Evolutionary conservation across 1,140 invertebrate species (phyloP).

Genomic region (Lucilia cuprina): DNA sequence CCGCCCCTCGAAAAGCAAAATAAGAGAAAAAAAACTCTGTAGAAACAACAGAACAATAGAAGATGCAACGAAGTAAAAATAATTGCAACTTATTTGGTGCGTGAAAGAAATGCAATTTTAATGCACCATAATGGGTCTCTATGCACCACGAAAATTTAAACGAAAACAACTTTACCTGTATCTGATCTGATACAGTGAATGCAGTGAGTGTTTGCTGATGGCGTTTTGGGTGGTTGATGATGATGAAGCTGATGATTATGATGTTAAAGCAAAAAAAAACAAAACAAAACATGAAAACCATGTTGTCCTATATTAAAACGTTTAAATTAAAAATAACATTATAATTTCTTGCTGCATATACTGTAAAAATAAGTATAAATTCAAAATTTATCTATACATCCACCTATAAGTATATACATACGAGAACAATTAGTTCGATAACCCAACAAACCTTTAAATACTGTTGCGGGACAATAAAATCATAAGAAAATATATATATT

Average conservation of each 20-base stretch:
- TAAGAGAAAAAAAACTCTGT: too few relatives aligned
- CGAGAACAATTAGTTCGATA: too few relatives aligned
- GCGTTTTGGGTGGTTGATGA: neutral
- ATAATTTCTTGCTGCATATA: neutral
- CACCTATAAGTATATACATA: neutral
- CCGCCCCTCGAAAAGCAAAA: too few relatives aligned
- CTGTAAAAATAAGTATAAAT: neutral
- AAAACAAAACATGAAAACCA: neutral
- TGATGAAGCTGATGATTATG: neutral
- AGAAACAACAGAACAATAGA: neutral
- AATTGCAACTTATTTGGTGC: conserved; percentile 14
- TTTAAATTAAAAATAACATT: conserved; percentile 4
- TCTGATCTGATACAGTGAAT: neutral
- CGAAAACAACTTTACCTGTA: neutral
- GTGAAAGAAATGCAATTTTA: conserved; percentile 17
- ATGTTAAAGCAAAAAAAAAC: neutral
- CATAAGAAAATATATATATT: too few relatives aligned
- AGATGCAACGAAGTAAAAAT: conserved; percentile 7
- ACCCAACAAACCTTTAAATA: neutral
- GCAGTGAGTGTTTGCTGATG: neutral
- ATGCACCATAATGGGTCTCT: conserved; percentile 4
- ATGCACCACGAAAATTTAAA: neutral
- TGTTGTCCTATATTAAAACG: neutral
- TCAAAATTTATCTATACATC: neutral
- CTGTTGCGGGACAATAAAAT: too few relatives aligned